Evolutionary conservation across 2,888 invertebrate genomes (phyloP), one percentile per base, ranked within the genome.

Genomic region (Beris chalybata): DNA sequence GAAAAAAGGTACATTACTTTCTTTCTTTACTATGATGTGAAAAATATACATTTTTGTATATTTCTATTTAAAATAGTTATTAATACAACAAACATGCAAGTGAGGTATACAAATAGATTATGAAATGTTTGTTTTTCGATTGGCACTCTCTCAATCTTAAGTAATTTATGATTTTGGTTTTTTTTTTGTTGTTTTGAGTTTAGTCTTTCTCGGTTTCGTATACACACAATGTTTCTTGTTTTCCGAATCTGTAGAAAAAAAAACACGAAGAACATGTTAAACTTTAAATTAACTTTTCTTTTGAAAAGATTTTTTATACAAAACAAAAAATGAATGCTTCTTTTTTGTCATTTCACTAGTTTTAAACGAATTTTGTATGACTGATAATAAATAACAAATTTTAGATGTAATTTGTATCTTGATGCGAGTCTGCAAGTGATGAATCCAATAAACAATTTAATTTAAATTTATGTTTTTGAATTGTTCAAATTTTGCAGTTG

Each of bases 371-470:
- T 56, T 65, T 65, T 65, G 65, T 65, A 65, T 56, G 65, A 65
- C 65, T 65, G 65, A 65, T 65, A 65, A 56, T 54, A 31, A 59
- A 58, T 47, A 59, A 52, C 61, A 64, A 56, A 58, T 64, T 64
- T 63, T 67, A 67, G 66, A 67, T 67, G 63, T 67, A 67, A 67
- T 67, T 66, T 67, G 55, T 67, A 67, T 59, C 63, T 61, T 45
- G 52, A 61, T 61, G 61, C 61, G 66, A 67, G 58, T 63, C 22
- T 63, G 63, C 56, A 63, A 67, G 66, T 67, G 63, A 67, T 67
- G 53, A 63, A 57, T 56, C 47, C 30, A 67, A 66, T 57, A 66
- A 57, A 67, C 55, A 61, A 38, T 38, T 47, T 45, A 47, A 45
- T n/a, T 45, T 56, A 29, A 58, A 22, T 9, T 56, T n/a, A 31